Evolutionary conservation across 1,140 invertebrate species (phyloP), one percentile per base, ranked within the genome.

Genomic region (Cardiocondyla obscurior): DNA sequence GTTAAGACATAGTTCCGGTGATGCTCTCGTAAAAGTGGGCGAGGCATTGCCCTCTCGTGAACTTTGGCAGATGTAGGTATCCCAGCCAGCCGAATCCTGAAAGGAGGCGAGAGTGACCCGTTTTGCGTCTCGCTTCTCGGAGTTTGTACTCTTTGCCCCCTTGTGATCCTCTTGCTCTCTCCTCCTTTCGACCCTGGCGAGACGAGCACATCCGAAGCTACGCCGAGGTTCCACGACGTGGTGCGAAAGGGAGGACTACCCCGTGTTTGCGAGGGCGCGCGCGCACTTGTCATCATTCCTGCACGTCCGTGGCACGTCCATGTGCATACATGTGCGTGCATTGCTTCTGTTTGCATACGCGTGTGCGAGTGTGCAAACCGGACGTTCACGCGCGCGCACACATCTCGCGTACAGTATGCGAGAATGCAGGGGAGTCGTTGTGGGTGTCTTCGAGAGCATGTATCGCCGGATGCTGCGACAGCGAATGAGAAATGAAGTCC

Each of bases 41-140:
- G 91, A 92, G 90, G 91, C 90, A 88, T 90, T 91, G 90, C 86
- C 89, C 90, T 91, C 89, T 81, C 84, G 77, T 91, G 89, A 92
- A 92, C 90, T 92, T 91, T 90, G 86, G 86, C 85, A 91, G 87
- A 92, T 91, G 89, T 88, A 85, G 83, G 76, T 88, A 89, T 90
- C 84, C 85, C 83, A 86, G 86, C 86, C 74, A 79, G 82, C 85
- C 88, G 89, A 91, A 91, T 91, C 88, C 90, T 89, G 82, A 86
- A 89, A 86, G 84, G 69, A 90, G 88, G 76, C 76, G 84, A 90
- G 90, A 84, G 83, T 92, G 92, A 93, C 92, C 92, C 72, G 88
- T 90, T 92, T 92, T 92, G 85, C 84, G 44, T 92, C 90, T 86
- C 85, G 60, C 82, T 90, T 62, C 82, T 83, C 81, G 46, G 77